A percentile compares a stretch with the other conserved stretches of the same genome.
These are phyloP conservation scores for Lycopodina hypogea DNA, from an alignment of 37 sponge, comb jelly and placozoan genomes.

Conservation along the genomic window DNA sequence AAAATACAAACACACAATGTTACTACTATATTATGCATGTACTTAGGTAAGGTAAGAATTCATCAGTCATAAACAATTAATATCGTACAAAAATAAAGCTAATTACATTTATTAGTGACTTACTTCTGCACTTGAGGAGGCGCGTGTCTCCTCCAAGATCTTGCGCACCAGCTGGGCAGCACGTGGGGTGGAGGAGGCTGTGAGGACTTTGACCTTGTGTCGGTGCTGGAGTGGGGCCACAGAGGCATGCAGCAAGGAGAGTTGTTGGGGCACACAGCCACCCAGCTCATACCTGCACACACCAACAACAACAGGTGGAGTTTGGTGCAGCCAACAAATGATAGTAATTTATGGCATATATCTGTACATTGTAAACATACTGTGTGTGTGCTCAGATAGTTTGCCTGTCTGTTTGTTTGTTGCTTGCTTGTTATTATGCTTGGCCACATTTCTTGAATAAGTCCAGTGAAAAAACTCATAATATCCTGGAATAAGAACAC, in stretches of 20 bases:
- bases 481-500: too few species aligned
- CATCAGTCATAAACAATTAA: too few species aligned
- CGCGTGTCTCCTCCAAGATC: conserved; percentile 38
- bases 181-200: conserved; percentile 16
- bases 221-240: conserved; percentile 34
- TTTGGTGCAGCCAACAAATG: not conserved
- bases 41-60: too few species aligned
- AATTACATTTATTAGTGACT: not conserved
- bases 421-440: too few species aligned
- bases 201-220: conserved; percentile 28
- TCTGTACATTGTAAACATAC: too few species aligned
- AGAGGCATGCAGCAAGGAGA: conserved; percentile 62
- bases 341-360: not conserved
- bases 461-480: too few species aligned
- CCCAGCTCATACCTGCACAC: conserved; percentile 49
- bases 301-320: not conserved
- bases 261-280: conserved; percentile 49
- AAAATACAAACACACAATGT: not conserved
- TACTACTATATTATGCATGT: too few species aligned
- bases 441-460: too few species aligned
- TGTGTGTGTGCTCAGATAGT: too few species aligned
- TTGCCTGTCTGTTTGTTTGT: too few species aligned
- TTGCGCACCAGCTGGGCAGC: conserved; percentile 41
- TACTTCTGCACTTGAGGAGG: conserved; percentile 10
- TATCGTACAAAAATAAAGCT: too few species aligned